phyloP scores from a whole-genome alignment of 2,113 vertebrate genomes.

The Rhinoptilus africanus region DNA sequence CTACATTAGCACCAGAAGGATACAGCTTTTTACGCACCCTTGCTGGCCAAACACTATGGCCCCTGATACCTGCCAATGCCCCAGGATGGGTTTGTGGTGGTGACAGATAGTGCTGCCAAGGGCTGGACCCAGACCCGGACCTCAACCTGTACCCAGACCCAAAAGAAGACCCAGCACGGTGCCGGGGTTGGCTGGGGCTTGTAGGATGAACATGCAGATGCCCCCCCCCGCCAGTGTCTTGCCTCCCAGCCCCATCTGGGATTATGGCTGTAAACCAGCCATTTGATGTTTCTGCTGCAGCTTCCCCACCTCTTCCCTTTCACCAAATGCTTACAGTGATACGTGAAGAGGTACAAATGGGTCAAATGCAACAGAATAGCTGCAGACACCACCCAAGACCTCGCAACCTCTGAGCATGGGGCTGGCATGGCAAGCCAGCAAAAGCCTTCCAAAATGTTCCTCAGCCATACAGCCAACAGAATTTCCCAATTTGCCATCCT shows the following conservation, averaged over 20 bases:
- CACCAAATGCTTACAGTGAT: background rate
- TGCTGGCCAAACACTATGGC: background rate
- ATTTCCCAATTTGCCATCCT: background rate
- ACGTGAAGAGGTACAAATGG: rapidly evolving
- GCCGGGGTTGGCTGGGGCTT: rapidly evolving
- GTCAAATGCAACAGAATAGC: background rate
- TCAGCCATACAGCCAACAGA: background rate
- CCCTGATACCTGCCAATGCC: background rate
- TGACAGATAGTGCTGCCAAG: background rate
- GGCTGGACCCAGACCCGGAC: background rate
- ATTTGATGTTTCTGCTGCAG: background rate
- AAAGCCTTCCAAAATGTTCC: background rate
- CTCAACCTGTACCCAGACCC: rapidly evolving
- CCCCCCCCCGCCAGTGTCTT: rapidly evolving
- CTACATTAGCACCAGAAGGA: background rate
- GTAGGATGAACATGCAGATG: rapidly evolving
- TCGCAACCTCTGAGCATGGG: background rate
- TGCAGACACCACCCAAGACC: background rate
- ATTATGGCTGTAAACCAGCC: background rate
- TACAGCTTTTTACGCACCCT: background rate
- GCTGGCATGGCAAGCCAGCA: background rate
- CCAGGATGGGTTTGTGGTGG: background rate
- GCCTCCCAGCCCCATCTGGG: background rate
- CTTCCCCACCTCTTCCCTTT: background rate
- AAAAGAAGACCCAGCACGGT: background rate